phyloP scores from a whole-genome alignment of 2,797 vertebrate genomes.

The Rhinella marina region DNA sequence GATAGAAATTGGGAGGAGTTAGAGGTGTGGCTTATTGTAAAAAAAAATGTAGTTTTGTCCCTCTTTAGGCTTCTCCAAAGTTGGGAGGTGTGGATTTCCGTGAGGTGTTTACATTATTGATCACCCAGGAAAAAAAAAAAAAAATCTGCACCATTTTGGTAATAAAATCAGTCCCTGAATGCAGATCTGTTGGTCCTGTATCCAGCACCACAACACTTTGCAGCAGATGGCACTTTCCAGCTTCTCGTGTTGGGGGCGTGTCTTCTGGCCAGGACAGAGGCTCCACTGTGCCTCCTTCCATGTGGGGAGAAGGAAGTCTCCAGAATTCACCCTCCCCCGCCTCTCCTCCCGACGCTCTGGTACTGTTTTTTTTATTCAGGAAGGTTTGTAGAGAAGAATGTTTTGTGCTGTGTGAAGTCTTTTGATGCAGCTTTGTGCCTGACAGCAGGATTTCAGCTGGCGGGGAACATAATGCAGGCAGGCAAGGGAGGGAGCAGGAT shows the following conservation, averaged over 20 bases:
- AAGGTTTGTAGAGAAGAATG: not conserved
- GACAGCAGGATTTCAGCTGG: not conserved
- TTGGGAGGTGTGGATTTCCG: no score
- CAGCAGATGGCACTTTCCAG: conserved; percentile 16
- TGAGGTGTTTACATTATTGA: no score
- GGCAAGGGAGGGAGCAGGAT: not conserved
- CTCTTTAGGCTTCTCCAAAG: no score
- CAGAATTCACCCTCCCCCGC: not conserved
- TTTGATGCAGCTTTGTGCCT: not conserved
- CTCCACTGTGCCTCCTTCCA: not conserved
- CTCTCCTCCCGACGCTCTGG: not conserved
- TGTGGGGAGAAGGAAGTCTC: not conserved
- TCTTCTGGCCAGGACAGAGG: not conserved
- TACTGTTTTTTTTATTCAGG: not conserved
- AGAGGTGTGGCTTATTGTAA: no score
- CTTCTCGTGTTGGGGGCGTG: not conserved
- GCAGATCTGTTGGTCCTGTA: not conserved
- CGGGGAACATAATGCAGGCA: not conserved
- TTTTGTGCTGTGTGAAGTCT: not conserved
- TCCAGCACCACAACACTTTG: not conserved
- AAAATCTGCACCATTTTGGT: no score
- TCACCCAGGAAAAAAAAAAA: no score
- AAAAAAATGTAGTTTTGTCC: no score
- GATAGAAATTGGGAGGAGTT: no score
- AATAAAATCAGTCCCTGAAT: not conserved